A percentile compares a stretch with the other conserved stretches of the same genome.
Conservation (phyloP, 92 coral and sea anemone genomes). For the Phymanthus crucifer region DNA sequence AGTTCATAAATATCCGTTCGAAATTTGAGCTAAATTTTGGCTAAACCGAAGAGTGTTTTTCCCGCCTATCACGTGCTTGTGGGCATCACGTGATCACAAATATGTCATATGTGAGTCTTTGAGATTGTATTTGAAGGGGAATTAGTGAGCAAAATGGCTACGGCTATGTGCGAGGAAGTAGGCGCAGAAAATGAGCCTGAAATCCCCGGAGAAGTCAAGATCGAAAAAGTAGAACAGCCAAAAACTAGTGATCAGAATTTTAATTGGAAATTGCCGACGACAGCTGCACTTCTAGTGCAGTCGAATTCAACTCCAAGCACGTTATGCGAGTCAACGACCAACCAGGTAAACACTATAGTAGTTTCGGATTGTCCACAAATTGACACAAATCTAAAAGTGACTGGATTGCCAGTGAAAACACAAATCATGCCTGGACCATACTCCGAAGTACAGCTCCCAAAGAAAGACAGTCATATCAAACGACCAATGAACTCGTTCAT, state of each 20-base stretch:
- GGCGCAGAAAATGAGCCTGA: conserved; percentile 81
- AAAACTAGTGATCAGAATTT: conserved; percentile 88
- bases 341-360: conserved; percentile 73
- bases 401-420: conserved; percentile 81
- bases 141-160: conserved; percentile 81
- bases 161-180: conserved; percentile 71
- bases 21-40: conserved; percentile 57
- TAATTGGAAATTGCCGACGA: conserved; percentile 83
- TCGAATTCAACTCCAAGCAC: conserved; percentile 67
- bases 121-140: conserved; percentile 69
- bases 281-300: conserved; percentile 70
- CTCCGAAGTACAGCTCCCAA: conserved; percentile 88
- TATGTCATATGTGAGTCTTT: conserved; percentile 79
- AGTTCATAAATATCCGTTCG: conserved; percentile 33
- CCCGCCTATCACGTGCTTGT: conserved; percentile 75
- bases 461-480: conserved; percentile 88
- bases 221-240: conserved; percentile 87
- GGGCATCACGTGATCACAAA: conserved; percentile 62
- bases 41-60: conserved; percentile 61
- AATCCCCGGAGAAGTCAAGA: conserved; percentile 90
- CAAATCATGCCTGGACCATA: conserved; percentile 92
- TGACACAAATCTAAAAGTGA: conserved; percentile 74
- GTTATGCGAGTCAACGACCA: conserved; percentile 68
- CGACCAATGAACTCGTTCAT: conserved; percentile 99
- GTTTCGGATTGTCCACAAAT: conserved; percentile 80